Base-by-base conservation (phyloP, 2,888 invertebrate genomes). In the Epinotia nisella region DNA sequence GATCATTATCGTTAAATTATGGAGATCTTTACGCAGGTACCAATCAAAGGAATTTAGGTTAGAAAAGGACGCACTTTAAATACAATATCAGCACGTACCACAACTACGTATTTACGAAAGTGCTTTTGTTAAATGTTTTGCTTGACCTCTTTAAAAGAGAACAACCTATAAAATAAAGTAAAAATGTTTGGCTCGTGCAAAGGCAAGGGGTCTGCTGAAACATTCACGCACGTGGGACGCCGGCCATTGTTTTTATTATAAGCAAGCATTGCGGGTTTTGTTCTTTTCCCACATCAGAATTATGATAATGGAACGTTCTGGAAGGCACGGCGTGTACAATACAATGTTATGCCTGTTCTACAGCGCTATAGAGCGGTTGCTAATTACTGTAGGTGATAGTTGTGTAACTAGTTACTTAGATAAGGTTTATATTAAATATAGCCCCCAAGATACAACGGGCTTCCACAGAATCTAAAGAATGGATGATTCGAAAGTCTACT, bases 241-340 rank as follows among this genome's bases (percentile, higher is more conserved):
- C 79, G 79, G 79, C 83, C 85, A 87, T 90, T 90, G 89, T 90
- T 88, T 89, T 88, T 87, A 88, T 89, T 88, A 87, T 87, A 86
- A 87, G 83, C 86, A 85, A 83, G 83, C 84, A 84, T 84, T 82
- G 85, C 82, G 78, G 79, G 79, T 84, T 88, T 88, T 87, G 87
- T 85, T 85, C 84, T 83, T 82, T 81, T 77, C 81, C 80, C 81
- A 82, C 79, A 82, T 87, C 86, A 82, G 81, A 87, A 87, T 88
- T 88, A 89, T 87, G 83, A 87, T 87, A 88, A 87, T 87, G 81
- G 83, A 80, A 80, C 83, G 82, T 83, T 87, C 86, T 84, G 82
- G 83, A 84, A 77, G 76, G 80, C 79, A 79, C 78, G 80, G 84
- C 81, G 75, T 78, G 77, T 76, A 79, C 81, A 82, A 82, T 80